These are phyloP conservation scores for Danio tinwini DNA, from an alignment of 2,797 vertebrate species.

Conservation along the genomic window DNA sequence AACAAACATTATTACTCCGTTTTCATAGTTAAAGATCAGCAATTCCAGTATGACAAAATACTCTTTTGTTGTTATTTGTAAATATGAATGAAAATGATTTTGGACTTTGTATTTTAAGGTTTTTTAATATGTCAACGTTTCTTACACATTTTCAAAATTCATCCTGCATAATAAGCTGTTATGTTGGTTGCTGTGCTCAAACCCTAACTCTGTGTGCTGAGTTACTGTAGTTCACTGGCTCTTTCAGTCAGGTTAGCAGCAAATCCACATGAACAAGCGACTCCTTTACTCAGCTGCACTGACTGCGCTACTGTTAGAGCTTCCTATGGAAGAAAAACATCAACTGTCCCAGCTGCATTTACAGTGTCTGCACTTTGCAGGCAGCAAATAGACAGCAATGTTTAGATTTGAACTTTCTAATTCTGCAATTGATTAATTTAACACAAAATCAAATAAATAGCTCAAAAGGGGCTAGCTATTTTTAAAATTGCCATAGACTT, in stretches of 20 bases:
- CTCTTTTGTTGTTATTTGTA: too few relatives aligned
- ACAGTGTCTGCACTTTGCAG: not conserved
- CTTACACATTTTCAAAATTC: not conserved
- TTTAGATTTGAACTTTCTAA: not conserved
- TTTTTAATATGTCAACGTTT: too few relatives aligned
- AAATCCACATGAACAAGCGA: conserved; percentile 13
- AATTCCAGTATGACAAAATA: too few relatives aligned
- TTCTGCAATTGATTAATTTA: too few relatives aligned
- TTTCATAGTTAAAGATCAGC: too few relatives aligned
- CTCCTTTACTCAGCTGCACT: conserved; percentile 18
- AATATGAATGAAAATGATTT: too few relatives aligned
- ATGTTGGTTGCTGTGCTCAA: not conserved
- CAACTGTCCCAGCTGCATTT: not conserved
- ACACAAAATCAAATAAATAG: too few relatives aligned
- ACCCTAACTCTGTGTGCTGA: too few relatives aligned
- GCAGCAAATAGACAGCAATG: not conserved
- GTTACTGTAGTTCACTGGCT: not conserved
- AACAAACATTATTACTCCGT: too few relatives aligned
- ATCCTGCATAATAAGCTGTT: not conserved
- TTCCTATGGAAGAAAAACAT: conserved; percentile 26
- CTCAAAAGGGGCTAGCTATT: too few relatives aligned
- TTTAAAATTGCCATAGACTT: too few relatives aligned
- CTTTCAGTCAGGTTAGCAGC: conserved; percentile 4
- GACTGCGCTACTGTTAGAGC: conserved; percentile 31
- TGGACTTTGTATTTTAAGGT: too few relatives aligned